Base-by-base conservation (phyloP, 2,888 invertebrate species). In the Gasteruption jaculator region DNA sequence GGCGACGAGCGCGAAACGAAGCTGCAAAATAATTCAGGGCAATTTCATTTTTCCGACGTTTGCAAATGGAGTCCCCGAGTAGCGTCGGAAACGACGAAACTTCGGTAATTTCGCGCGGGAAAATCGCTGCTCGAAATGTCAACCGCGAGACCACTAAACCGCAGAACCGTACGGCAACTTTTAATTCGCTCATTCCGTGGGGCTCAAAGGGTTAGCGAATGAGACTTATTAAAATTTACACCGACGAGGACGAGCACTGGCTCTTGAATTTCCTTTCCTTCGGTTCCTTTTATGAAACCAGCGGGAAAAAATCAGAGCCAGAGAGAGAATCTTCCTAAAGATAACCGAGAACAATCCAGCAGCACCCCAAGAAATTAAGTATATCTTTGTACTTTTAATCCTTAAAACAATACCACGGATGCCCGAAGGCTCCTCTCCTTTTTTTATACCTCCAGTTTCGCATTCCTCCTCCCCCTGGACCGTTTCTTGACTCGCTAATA, bases 161-260 rank as follows among this genome's bases (percentile, higher is more conserved):
- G 53, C 38, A n/a, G n/a, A n/a, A n/a, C n/a, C n/a, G 24, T 24
- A 11, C 60, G 59, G 53, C 65, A 70, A 70, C 68, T 70, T 70
- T 70, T 70, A 69, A 70, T 68, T 68, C 62, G 65, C 66, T 70
- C 65, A 68, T 68, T 68, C 66, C 60, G 53, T 50, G 46, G 53
- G 58, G 58, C 61, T 65, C 65, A 64, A 69, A 67, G 70, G 69
- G 70, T 66, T 61, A 54, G 49, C 52, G 58, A 57, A 56, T 60
- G 57, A 52, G 63, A 58, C 63, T 68, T 65, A 68, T 70, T 70
- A 70, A 70, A 70, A 70, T 70, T 66, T 67, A 70, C 63, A 57
- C 57, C n/a, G n/a, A n/a, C n/a, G n/a, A n/a, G n/a, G n/a, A n/a
- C n/a, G n/a, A n/a, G n/a, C n/a, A n/a, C n/a, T n/a, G n/a, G n/a